Evolutionary conservation across 1,140 invertebrate species (phyloP), one percentile per base, ranked within the genome.

Genomic region (Brachionus sp.): DNA sequence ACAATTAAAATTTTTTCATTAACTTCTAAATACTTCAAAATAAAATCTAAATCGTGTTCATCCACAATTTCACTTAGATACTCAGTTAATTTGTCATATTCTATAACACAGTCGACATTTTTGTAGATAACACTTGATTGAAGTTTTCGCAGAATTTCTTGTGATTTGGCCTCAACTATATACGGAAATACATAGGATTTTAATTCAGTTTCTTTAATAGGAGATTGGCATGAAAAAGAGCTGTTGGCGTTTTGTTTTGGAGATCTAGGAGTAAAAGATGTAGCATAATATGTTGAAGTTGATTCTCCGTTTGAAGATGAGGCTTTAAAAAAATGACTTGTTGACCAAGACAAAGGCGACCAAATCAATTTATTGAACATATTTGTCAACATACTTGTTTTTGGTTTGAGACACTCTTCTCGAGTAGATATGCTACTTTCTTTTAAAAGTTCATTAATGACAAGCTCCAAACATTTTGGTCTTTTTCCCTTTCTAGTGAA

Each of bases 391-490:
- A 80, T 25, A 29, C 77, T 25, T 9, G 33, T 19, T 29, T 62
- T 57, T 3, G 50, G 50, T 7, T 80, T 80, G 6, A 80, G 19
- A 42, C 10, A 39, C 23, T 80, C 77, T 57, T 80, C 50, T 10
- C 77, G 9, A 29, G 25, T 80, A 42, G 0, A 3, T 16, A 80
- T 42, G 7, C 16, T 35, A 13, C 33, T 50, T 66, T 82, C 57
- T 66, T 33, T 70, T 42, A 12, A 2, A 37, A 82, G 44, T 19
- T 82, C 62, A 3, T 42, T 57, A 16, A 83, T 33, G 13, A 83
- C 39, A 25, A 68, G 16, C 12, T 83, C 66, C 1, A 83, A 33
- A 64, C 82, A 83, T 75, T 73, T 83, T 44, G 82, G 82, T n/a
- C 23, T 70, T 57, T 42, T 75, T 23, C 53, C 53, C 57, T 83